phyloP scores from a whole-genome alignment of 1,140 invertebrate genomes.

The Drosophila serrata region DNA sequence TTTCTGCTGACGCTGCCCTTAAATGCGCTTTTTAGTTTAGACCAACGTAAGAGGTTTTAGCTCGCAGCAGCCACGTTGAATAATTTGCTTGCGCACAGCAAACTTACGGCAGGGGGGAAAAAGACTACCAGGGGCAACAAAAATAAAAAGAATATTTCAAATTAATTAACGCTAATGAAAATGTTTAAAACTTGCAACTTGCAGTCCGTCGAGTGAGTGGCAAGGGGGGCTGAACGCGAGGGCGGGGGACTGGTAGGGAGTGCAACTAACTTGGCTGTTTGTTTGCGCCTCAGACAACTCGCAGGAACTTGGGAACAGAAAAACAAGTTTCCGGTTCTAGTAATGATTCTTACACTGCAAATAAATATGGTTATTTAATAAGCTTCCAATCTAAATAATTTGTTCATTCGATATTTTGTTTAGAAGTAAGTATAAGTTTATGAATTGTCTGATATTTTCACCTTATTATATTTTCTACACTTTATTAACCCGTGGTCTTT shows the following conservation, averaged over 20 bases:
- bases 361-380: neutral
- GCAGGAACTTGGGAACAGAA: slow-evolving; percentile 26
- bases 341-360: slow-evolving; percentile 4
- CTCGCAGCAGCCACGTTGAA: slow-evolving; percentile 40
- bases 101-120: slow-evolving; percentile 25
- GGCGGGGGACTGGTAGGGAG: slow-evolving; percentile 9
- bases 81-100: slow-evolving; percentile 71
- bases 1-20: slow-evolving; percentile 72
- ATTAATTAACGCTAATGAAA: slow-evolving; percentile 84
- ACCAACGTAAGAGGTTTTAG: slow-evolving; percentile 71
- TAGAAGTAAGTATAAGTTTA: too few relatives aligned
- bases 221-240: too few relatives aligned
- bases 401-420: too few relatives aligned
- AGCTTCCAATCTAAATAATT: too few relatives aligned
- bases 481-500: too few relatives aligned
- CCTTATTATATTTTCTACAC: too few relatives aligned
- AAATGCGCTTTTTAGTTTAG: slow-evolving; percentile 76
- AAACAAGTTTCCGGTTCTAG: slow-evolving; percentile 42
- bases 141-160: slow-evolving; percentile 78
- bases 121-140: slow-evolving; percentile 17
- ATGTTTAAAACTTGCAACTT: slow-evolving; percentile 78
- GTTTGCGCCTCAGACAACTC: slow-evolving; percentile 43
- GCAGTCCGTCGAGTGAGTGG: slow-evolving; percentile 39
- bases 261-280: slow-evolving; percentile 48
- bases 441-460: too few relatives aligned